Evolutionary conservation across 1,140 invertebrate genomes (phyloP).

Genomic region (Heliothis virescens): DNA sequence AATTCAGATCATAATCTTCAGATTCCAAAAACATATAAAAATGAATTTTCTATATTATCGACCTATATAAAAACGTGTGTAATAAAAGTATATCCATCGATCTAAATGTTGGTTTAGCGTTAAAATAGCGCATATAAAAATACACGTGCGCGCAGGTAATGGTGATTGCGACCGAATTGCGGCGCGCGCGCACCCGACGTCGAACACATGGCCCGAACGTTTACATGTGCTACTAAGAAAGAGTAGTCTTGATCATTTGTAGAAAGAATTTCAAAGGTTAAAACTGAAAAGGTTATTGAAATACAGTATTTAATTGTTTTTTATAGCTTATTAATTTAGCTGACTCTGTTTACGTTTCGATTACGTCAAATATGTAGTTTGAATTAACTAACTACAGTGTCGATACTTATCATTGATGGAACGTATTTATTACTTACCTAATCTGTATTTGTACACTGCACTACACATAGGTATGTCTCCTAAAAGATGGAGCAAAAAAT

Average conservation of each 20-base stretch:
- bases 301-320: too few species aligned
- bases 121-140: constrained; percentile 79
- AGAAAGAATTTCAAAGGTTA: not conserved
- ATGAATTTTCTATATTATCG: constrained; percentile 39
- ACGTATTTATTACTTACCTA: too few species aligned
- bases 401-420: too few species aligned
- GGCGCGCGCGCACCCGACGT: constrained; percentile 69
- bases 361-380: too few species aligned
- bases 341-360: too few species aligned
- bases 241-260: constrained; percentile 59
- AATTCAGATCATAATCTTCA: not conserved
- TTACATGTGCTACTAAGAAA: constrained; percentile 55
- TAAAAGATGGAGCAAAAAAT: too few species aligned
- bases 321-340: too few species aligned
- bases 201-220: constrained; percentile 75
- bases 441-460: too few species aligned
- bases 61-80: constrained; percentile 47
- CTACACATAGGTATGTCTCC: too few species aligned
- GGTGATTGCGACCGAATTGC: constrained; percentile 72
- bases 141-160: constrained; percentile 74
- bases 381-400: too few species aligned
- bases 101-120: constrained; percentile 52
- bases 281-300: not conserved
- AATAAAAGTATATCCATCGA: constrained; percentile 48
- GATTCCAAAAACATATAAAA: constrained; percentile 40